phyloP scores from a whole-genome alignment of 2,797 vertebrate species.

The Clamator glandarius region DNA sequence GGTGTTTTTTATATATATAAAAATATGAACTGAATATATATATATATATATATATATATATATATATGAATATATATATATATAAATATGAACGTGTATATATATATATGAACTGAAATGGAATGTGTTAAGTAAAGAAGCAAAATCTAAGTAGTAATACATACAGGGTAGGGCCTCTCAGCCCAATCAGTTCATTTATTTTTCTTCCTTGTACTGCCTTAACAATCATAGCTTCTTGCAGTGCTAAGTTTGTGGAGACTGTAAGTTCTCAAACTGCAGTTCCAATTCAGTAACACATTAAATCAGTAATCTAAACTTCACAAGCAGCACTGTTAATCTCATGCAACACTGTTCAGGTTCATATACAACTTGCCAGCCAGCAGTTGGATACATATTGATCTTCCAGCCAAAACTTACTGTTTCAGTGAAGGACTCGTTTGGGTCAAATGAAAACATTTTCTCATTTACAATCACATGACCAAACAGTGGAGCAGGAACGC shows the following conservation, averaged over 20 bases:
- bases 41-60: too few relatives aligned
- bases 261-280: not conserved
- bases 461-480: not conserved
- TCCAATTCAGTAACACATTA: not conserved
- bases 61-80: too few relatives aligned
- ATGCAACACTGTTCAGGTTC: not conserved
- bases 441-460: not conserved
- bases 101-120: not conserved
- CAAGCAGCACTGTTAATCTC: not conserved
- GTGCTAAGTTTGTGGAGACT: not conserved
- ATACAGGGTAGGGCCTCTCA: not conserved
- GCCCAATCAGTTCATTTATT: not conserved
- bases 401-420: not conserved
- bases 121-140: not conserved
- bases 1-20: too few relatives aligned
- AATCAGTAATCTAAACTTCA: not conserved
- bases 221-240: rapidly evolving
- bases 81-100: too few relatives aligned
- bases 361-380: not conserved
- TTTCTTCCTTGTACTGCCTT: not conserved
- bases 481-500: not conserved
- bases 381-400: not conserved
- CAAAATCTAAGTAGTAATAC: not conserved
- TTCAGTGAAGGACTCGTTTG: not conserved
- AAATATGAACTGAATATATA: too few relatives aligned